Conservation (phyloP, 2,797 vertebrate genomes). For the Borostomias antarcticus region DNA sequence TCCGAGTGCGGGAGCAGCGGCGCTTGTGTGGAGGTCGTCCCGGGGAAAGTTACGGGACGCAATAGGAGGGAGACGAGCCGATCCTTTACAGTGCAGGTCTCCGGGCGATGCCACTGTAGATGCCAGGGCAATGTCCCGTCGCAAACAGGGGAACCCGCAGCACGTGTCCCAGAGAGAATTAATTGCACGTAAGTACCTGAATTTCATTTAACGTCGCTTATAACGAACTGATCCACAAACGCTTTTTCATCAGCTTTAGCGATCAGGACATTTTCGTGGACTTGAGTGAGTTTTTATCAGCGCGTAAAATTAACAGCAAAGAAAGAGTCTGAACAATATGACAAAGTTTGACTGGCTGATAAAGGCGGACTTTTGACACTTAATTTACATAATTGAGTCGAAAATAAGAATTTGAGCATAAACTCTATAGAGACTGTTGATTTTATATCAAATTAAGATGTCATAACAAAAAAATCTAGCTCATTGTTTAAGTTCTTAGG, state of each 20-base stretch:
- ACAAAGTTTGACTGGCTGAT: too few species aligned
- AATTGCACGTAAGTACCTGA: conserved; percentile 85
- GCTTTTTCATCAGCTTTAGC: not conserved
- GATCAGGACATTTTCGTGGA: not conserved
- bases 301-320: not conserved
- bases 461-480: not conserved
- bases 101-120: conserved; percentile 97
- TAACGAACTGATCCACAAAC: not conserved
- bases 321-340: not conserved
- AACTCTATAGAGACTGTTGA: too few species aligned
- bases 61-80: conserved; percentile 75
- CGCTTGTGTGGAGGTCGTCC: conserved; percentile 48
- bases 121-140: conserved; percentile 99
- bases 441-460: not conserved
- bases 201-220: too few species aligned
- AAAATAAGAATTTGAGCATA: not conserved
- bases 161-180: conserved; percentile 98
- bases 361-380: not conserved
- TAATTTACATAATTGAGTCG: not conserved
- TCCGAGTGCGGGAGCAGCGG: conserved; percentile 37
- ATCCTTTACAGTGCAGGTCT: conserved; percentile 84
- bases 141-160: conserved; percentile 99
- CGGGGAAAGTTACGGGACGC: conserved; percentile 51
- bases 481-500: too few species aligned
- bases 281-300: not conserved